A percentile compares a stretch with the other conserved stretches of the same genome.
phyloP scores from a whole-genome alignment of 2,113 vertebrate genomes.

The Pyrgilauda ruficollis region DNA sequence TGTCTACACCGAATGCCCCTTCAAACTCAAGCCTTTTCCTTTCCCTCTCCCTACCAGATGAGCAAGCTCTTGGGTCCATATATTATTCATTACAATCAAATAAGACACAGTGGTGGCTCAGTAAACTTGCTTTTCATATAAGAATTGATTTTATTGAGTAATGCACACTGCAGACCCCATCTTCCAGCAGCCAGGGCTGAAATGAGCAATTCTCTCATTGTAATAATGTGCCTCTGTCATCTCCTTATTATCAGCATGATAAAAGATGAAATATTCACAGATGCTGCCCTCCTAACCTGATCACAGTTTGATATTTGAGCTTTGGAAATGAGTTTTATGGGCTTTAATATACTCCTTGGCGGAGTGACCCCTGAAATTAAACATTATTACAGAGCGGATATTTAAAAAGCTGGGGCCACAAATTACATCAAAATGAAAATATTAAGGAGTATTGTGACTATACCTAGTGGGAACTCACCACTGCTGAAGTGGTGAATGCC shows the following conservation, averaged over 20 bases:
- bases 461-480: conserved; percentile 89
- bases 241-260: conserved; percentile 99
- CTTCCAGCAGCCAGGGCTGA: conserved; percentile 91
- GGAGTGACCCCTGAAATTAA: conserved; percentile 99
- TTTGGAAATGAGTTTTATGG: conserved; percentile 99
- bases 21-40: conserved; percentile 74
- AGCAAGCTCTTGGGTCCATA: conserved; percentile 76
- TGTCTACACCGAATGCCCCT: conserved; percentile 74
- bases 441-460: conserved; percentile 99
- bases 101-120: conserved; percentile 89
- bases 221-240: conserved; percentile 99
- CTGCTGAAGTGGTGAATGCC: conserved; percentile 71
- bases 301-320: conserved; percentile 99
- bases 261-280: conserved; percentile 99
- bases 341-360: conserved; percentile 99
- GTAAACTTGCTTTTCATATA: conserved; percentile 96
- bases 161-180: conserved; percentile 82
- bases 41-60: conserved; percentile 56
- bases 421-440: conserved; percentile 99
- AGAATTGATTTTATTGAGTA: conserved; percentile 98
- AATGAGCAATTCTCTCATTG: conserved; percentile 99
- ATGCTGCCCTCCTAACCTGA: conserved; percentile 99
- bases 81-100: conserved; percentile 99
- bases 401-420: conserved; percentile 99
- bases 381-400: conserved; percentile 99